A percentile compares a stretch with the other conserved stretches of the same genome.
These are phyloP conservation scores for Martes martes DNA, from an alignment of 2,113 vertebrate species.

Conservation along the genomic window DNA sequence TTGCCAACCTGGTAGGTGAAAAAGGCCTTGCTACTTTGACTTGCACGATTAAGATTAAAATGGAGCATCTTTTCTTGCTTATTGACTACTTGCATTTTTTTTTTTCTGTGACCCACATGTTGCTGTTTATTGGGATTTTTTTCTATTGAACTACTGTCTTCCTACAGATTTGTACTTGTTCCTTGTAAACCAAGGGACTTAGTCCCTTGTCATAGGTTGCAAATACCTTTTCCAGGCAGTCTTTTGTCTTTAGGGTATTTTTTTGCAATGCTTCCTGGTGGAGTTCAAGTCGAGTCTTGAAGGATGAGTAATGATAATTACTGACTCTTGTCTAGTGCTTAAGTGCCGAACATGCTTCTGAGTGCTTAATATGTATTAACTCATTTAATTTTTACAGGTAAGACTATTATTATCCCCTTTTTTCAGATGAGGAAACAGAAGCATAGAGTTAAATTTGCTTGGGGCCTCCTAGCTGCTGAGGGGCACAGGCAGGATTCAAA, in stretches of 20 bases:
- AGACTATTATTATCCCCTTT: neutral
- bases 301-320: conserved; percentile 1
- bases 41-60: neutral
- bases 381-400: neutral
- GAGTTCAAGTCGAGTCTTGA: conserved; percentile 45
- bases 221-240: neutral
- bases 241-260: neutral
- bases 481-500: neutral
- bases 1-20: neutral
- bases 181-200: neutral
- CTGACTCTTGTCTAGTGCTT: neutral
- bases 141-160: neutral
- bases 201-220: neutral
- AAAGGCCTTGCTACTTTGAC: neutral
- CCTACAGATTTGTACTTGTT: neutral
- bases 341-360: neutral
- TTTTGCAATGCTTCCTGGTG: neutral
- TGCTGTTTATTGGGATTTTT: neutral
- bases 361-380: neutral
- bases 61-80: neutral
- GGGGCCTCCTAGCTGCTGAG: neutral
- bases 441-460: neutral
- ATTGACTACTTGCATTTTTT: neutral
- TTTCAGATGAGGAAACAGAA: neutral
- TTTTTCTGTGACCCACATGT: neutral